Conservation (phyloP, 2,113 vertebrate species). For the Daboia siamensis region DNA sequence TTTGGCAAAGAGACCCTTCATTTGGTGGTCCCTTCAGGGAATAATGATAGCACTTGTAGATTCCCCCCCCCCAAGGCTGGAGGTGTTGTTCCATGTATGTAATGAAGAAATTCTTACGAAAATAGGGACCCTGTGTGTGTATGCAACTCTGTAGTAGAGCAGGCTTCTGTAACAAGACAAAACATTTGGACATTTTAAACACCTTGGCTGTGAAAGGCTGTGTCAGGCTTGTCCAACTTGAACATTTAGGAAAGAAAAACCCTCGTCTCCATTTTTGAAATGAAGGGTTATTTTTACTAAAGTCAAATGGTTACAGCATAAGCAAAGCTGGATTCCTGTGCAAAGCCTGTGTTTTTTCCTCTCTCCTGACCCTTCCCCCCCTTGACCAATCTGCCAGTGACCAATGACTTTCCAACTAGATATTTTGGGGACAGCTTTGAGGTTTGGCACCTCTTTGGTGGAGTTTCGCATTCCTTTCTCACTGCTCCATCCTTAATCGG, state of each 20-base stretch:
- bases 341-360: background rate
- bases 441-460: background rate
- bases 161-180: background rate
- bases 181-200: background rate
- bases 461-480: background rate
- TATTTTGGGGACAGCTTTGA: background rate
- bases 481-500: background rate
- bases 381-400: background rate
- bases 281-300: background rate
- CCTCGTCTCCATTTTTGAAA: background rate
- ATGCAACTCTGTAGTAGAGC: background rate
- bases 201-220: background rate
- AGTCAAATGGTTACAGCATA: background rate
- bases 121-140: background rate
- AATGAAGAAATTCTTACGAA: background rate
- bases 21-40: background rate
- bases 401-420: background rate
- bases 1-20: background rate
- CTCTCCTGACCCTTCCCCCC: background rate
- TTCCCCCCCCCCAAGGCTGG: background rate
- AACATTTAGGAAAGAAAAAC: background rate
- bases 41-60: background rate
- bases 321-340: background rate
- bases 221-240: background rate
- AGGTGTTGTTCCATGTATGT: background rate